A percentile compares a stretch with the other conserved stretches of the same genome.
phyloP scores from a whole-genome alignment of 92 coral and sea anemone species.

The Paragorgia papillata region DNA sequence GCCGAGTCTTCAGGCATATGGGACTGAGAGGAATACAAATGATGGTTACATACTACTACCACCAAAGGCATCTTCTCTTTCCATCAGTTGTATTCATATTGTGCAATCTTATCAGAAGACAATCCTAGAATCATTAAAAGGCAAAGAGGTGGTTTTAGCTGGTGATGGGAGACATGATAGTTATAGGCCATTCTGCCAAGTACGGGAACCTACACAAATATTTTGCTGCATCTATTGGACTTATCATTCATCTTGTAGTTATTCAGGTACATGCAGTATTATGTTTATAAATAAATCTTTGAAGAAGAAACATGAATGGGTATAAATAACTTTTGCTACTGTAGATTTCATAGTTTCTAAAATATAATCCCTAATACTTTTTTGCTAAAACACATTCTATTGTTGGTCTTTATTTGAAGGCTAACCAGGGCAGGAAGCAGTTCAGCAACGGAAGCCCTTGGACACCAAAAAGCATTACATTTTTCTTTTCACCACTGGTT shows the following conservation, averaged over 20 bases:
- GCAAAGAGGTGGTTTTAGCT: conserved; percentile 55
- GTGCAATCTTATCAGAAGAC: conserved; percentile 36
- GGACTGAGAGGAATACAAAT: conserved; percentile 23
- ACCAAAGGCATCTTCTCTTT: conserved; percentile 54
- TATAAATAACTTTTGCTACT: neutral
- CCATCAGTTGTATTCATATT: conserved; percentile 48
- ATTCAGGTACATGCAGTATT: too few species aligned
- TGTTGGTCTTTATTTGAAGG: conserved; percentile 29
- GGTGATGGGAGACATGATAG: conserved; percentile 60
- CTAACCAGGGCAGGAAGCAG: conserved; percentile 65
- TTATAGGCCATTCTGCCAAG: conserved; percentile 61
- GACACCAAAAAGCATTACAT: conserved; percentile 44
- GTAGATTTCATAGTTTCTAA: conserved; percentile 9
- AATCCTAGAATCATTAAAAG: conserved; percentile 34
- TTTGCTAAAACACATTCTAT: conserved; percentile 3
- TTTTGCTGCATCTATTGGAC: conserved; percentile 55
- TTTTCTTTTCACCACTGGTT: conserved; percentile 40
- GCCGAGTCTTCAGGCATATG: conserved; percentile 14
- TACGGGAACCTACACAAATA: conserved; percentile 51
- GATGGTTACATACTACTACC: conserved; percentile 49
- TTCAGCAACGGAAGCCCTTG: conserved; percentile 52
- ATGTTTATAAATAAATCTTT: too few species aligned
- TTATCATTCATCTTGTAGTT: too few species aligned
- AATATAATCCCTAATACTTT: conserved; percentile 1
- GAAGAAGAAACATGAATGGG: conserved; percentile 20